Evolutionary conservation across 2,888 invertebrate genomes (phyloP).

Genomic region (Pollenia amentaria): DNA sequence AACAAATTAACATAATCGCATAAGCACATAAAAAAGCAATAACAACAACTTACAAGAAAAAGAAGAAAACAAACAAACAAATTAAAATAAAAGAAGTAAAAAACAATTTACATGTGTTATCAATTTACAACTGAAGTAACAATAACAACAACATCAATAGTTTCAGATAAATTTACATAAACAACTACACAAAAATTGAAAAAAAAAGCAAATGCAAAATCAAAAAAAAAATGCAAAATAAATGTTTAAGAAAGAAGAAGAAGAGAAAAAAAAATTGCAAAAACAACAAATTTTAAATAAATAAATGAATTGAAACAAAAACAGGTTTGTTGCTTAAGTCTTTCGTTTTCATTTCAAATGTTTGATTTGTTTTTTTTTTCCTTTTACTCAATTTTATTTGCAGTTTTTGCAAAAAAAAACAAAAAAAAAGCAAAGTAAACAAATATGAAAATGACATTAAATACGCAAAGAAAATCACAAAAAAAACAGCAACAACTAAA

Average conservation of each 20-base stretch:
- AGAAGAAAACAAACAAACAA: slow-evolving; percentile 17
- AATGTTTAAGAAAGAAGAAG: slow-evolving; percentile 37
- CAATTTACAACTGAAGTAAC: slow-evolving; percentile 41
- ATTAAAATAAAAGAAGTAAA: neutral
- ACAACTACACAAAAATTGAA: slow-evolving; percentile 68
- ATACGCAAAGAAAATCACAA: slow-evolving; percentile 45
- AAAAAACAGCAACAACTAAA: slow-evolving; percentile 11
- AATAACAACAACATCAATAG: slow-evolving; percentile 22
- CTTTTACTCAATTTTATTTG: slow-evolving; percentile 44
- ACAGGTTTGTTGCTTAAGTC: slow-evolving; percentile 73
- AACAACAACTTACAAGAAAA: slow-evolving; percentile 4
- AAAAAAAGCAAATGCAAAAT: slow-evolving; percentile 63
- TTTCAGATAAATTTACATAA: slow-evolving; percentile 1
- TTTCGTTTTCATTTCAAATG: slow-evolving; percentile 65
- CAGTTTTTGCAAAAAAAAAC: slow-evolving; percentile 32
- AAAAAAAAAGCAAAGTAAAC: slow-evolving; percentile 54
- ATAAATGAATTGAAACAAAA: slow-evolving; percentile 56
- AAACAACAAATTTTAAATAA: slow-evolving; percentile 42
- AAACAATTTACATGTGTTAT: slow-evolving; percentile 59
- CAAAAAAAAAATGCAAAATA: slow-evolving; percentile 49
- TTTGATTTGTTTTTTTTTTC: slow-evolving; percentile 12
- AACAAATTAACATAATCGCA: slow-evolving; percentile 58
- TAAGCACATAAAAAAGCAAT: slow-evolving; percentile 31
- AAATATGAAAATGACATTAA: slow-evolving; percentile 70
- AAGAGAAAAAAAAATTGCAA: slow-evolving; percentile 37